phyloP scores from a whole-genome alignment of 2,113 vertebrate species.

The Zapornia atra region DNA sequence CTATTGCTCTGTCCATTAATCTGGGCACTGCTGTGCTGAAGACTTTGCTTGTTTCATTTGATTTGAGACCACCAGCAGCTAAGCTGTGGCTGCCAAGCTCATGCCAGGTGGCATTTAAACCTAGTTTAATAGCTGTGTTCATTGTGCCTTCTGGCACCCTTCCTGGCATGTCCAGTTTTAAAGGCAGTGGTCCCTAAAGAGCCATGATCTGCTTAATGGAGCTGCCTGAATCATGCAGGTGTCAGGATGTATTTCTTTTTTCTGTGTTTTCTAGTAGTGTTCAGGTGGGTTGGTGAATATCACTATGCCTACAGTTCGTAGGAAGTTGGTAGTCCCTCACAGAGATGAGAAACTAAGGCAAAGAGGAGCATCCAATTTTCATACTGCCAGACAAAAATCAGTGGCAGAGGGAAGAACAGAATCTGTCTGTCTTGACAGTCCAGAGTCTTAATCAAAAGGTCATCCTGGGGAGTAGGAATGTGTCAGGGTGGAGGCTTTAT shows the following conservation, averaged over 20 bases:
- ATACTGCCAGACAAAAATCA: background rate
- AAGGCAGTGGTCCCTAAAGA: background rate
- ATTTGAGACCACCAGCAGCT: conserved; percentile 30
- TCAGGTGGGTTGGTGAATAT: background rate
- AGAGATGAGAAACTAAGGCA: background rate
- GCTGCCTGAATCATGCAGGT: background rate
- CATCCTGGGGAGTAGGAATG: background rate
- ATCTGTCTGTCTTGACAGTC: background rate
- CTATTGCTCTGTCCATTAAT: conserved; percentile 2
- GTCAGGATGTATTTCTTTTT: background rate
- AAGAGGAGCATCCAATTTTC: background rate
- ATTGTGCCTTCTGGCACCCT: background rate
- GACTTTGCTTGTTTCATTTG: background rate
- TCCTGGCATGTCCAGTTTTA: background rate
- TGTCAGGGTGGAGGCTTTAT: background rate
- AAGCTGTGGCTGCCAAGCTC: background rate
- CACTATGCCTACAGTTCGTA: background rate
- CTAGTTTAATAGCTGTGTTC: background rate
- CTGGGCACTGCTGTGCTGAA: conserved; percentile 23
- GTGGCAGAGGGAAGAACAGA: background rate
- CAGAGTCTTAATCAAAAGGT: background rate
- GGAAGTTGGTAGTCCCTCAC: background rate
- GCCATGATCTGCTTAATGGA: background rate
- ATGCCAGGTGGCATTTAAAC: background rate
- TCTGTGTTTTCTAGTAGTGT: background rate